phyloP scores from a whole-genome alignment of 2,113 vertebrate species.

The Heloderma charlesbogerti region DNA sequence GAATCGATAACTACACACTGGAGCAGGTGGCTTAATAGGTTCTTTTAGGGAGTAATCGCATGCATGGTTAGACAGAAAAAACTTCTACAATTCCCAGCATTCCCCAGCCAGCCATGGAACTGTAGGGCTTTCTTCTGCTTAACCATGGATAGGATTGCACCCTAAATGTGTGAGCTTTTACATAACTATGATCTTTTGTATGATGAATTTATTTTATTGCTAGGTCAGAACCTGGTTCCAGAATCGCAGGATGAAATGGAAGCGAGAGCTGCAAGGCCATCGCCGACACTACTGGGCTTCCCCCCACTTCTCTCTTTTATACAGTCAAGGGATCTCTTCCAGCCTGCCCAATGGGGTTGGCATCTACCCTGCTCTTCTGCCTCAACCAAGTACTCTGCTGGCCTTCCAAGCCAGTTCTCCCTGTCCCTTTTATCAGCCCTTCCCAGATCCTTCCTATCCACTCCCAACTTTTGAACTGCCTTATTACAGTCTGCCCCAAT shows the following conservation, averaged over 20 bases:
- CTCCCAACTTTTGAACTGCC: constrained; percentile 21
- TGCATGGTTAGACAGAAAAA: too few species aligned
- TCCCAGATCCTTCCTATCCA: neutral
- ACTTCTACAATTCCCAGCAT: too few species aligned
- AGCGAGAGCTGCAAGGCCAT: constrained; percentile 82
- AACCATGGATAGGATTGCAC: too few species aligned
- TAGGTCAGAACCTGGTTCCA: constrained; percentile 92
- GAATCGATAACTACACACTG: neutral
- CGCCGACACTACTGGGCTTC: constrained; percentile 44
- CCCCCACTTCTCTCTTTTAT: neutral
- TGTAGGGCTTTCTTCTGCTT: too few species aligned
- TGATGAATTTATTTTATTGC: neutral
- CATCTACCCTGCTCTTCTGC: constrained; percentile 29
- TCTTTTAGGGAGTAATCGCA: too few species aligned
- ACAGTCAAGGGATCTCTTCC: rapidly evolving
- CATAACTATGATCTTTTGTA: neutral
- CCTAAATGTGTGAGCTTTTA: neutral
- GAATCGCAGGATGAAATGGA: constrained; percentile 91
- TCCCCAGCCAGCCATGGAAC: too few species aligned
- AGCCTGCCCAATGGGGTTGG: constrained; percentile 9
- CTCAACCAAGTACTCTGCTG: constrained; percentile 45
- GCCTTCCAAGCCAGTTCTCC: constrained; percentile 46
- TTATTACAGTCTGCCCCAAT: constrained; percentile 9
- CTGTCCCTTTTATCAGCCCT: neutral
- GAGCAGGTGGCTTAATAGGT: neutral